Evolutionary conservation across 2,797 vertebrate species (phyloP).

Genomic region (Sebastes variabilis): DNA sequence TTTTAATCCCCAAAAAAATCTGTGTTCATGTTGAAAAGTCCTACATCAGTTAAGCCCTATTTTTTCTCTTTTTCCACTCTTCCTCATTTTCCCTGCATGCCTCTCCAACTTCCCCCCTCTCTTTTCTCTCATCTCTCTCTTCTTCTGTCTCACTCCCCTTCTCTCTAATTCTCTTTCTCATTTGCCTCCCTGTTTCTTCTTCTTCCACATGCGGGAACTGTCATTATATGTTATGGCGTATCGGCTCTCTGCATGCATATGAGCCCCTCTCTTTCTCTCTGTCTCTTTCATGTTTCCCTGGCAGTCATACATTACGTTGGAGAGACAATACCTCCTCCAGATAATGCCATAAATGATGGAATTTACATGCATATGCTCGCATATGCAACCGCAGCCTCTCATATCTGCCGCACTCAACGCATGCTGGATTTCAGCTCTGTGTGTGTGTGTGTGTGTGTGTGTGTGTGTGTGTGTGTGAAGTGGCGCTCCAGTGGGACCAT

Average conservation of each 20-base stretch:
- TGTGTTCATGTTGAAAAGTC: constrained; percentile 30
- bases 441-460: constrained; percentile 30
- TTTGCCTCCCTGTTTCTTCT: constrained; percentile 69
- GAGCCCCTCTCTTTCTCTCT: constrained; percentile 57
- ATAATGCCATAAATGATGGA: constrained; percentile 87
- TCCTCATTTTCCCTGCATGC: constrained; percentile 30
- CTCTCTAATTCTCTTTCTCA: constrained; percentile 65
- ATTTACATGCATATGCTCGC: constrained; percentile 85
- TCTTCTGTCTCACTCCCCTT: constrained; percentile 46
- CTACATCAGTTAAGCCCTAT: constrained; percentile 12
- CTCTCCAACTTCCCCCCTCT: constrained; percentile 29
- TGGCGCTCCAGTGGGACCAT: constrained; percentile 82
- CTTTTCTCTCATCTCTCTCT: constrained; percentile 36
- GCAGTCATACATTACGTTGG: constrained; percentile 79
- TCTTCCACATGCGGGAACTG: constrained; percentile 72
- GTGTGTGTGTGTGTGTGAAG: constrained; percentile 68
- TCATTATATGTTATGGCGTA: constrained; percentile 80
- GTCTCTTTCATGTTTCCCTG: constrained; percentile 77
- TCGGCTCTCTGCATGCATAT: constrained; percentile 73
- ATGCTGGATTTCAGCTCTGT: constrained; percentile 41
- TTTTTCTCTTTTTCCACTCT: constrained; percentile 34
- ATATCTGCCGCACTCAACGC: constrained; percentile 58
- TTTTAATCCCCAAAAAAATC: constrained; percentile 28
- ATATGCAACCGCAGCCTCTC: constrained; percentile 69
- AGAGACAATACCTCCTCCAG: constrained; percentile 86